Base-by-base conservation (phyloP, 2,888 invertebrate genomes). In the Smittia sp. region DNA sequence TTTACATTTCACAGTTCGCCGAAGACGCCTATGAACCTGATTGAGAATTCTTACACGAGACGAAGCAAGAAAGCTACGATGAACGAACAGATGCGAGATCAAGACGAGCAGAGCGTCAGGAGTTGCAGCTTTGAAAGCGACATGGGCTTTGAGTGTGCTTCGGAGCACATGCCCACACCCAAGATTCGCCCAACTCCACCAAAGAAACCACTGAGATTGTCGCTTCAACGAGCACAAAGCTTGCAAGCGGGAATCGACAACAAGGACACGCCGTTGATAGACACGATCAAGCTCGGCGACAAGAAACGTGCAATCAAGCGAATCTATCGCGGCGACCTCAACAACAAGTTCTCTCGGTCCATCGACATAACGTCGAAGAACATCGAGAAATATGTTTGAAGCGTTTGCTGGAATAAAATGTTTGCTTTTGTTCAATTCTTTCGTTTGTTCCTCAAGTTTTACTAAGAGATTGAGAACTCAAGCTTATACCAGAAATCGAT, bases 201-300 rank as follows among this genome's bases (percentile, higher is more conserved):
- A 20, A 90, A 93, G 78, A 94, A 94, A 79, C 94, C 94, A 0
- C 81, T 93, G 67, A 85, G 94, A 9, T 82, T 94, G 52, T 94
- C 93, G 0, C 82, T 94, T 68, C 94, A 94, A 79, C 88, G 93
- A 77, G 92, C 94, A 0, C 88, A 91, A 75, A 93, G 93, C 80
- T 86, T 92, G 67, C 92, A 92, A 78, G 91, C 91, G 0, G 86
- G 92, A 20, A 66, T 6, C 81, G 82, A 75, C 32, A 32, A 32
- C 32, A 32, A 9, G 9, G 4, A 32, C 32, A 32, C 32, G 3
- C 4, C 32, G 32, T 32, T 32, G 32, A 32, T 32, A 9, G 32
- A 32, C 32, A 32, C 32, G 32, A 32, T 32, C 32, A 32, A 32
- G 4, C 3, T 32, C 32, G 9, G 32, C 32, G 32, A 32, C 32